phyloP scores from a whole-genome alignment of 1,140 invertebrate genomes.

The Dendroctonus ponderosae region DNA sequence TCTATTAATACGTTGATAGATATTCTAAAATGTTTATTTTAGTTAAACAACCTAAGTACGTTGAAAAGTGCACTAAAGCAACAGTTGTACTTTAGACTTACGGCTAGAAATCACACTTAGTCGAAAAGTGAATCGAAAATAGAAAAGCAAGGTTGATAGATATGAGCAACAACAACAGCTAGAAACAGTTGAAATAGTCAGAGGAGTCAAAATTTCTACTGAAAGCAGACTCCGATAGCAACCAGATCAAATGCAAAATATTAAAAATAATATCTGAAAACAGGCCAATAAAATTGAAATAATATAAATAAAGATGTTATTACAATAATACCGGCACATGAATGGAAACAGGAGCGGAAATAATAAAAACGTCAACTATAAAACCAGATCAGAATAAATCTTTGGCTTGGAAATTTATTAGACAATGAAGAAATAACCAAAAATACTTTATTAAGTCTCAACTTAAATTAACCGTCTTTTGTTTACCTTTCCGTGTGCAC shows the following conservation, averaged over 20 bases:
- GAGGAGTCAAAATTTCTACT: too few species aligned
- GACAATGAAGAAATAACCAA: slow-evolving; percentile 37
- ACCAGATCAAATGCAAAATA: slow-evolving; percentile 11
- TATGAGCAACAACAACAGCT: too few species aligned
- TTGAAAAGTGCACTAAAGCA: too few species aligned
- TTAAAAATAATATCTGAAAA: slow-evolving; percentile 11
- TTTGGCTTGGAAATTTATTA: slow-evolving; percentile 35
- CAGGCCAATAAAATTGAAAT: slow-evolving; percentile 19
- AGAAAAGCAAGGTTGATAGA: too few species aligned
- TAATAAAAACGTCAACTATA: slow-evolving; percentile 37
- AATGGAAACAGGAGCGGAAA: slow-evolving; percentile 40
- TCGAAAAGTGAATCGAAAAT: too few species aligned
- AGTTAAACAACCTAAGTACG: too few species aligned
- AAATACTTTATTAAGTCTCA: slow-evolving; percentile 31
- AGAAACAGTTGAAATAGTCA: too few species aligned
- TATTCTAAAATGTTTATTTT: too few species aligned
- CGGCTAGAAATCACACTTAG: too few species aligned
- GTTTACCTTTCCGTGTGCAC: slow-evolving; percentile 14
- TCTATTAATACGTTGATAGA: too few species aligned
- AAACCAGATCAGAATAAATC: slow-evolving; percentile 41
- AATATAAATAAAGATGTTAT: slow-evolving; percentile 23
- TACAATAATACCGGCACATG: slow-evolving; percentile 28
- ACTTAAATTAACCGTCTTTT: slow-evolving; percentile 16
- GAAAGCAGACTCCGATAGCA: background rate
- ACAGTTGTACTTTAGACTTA: too few species aligned